Conservation (phyloP, 2,113 vertebrate genomes). For the Propithecus coquereli region DNA sequence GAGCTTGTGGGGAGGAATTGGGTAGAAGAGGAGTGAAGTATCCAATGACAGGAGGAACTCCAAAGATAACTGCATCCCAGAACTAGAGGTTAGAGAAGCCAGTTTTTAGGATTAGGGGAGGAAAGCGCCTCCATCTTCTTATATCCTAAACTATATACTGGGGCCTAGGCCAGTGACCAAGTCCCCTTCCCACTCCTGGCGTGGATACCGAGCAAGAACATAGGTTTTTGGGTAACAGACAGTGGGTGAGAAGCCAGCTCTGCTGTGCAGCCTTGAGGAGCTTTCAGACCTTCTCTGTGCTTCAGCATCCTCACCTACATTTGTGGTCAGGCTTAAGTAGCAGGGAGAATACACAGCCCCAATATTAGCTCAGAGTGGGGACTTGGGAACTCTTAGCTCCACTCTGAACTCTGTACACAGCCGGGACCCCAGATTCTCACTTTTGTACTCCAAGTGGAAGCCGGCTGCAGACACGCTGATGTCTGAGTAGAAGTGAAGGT, state of each 20-base stretch:
- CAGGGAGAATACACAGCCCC: neutral
- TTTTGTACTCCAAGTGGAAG: slow-evolving; percentile 98
- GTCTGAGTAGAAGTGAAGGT: slow-evolving; percentile 98
- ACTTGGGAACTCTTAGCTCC: neutral
- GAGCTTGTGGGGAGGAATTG: neutral
- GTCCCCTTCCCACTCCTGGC: neutral
- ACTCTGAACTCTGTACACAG: neutral
- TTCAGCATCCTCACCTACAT: neutral
- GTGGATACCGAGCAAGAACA: neutral
- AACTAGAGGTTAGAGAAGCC: neutral
- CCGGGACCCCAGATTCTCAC: slow-evolving; percentile 82
- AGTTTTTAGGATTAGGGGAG: neutral
- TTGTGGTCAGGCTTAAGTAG: neutral
- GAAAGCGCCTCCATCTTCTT: neutral
- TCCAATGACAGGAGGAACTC: neutral
- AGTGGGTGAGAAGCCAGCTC: neutral
- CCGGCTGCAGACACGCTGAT: slow-evolving; percentile 98
- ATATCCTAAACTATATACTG: neutral
- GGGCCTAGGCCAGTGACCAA: neutral
- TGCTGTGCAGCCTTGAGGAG: neutral
- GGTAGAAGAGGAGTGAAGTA: neutral
- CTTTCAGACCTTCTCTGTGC: neutral
- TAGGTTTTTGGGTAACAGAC: neutral
- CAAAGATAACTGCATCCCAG: neutral
- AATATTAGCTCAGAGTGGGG: neutral